phyloP scores from a whole-genome alignment of 2,113 vertebrate genomes.

The Pelvicachromis taeniatus region DNA sequence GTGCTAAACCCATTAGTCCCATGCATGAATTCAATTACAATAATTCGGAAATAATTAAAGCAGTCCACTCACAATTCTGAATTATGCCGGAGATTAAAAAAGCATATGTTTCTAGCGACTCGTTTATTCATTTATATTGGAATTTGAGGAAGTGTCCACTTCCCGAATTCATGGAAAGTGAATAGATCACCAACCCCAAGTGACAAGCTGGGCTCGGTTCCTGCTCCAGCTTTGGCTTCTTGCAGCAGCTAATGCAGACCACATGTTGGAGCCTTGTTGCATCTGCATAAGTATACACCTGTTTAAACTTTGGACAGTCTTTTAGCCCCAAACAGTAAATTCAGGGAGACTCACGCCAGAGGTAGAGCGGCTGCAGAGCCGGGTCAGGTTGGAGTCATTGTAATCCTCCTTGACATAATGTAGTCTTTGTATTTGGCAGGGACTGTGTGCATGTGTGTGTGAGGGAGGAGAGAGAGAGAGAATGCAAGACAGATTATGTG shows the following conservation, averaged over 20 bases:
- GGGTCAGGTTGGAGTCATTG: conserved; percentile 59
- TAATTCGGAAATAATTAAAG: neutral
- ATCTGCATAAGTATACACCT: conserved; percentile 63
- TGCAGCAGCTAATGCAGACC: conserved; percentile 51
- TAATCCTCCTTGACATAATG: conserved; percentile 62
- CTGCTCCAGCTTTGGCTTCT: conserved; percentile 11
- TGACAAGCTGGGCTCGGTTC: conserved; percentile 24
- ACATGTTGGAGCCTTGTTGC: conserved; percentile 31
- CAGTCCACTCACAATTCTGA: neutral
- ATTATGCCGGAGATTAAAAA: neutral
- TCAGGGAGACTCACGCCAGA: conserved; percentile 39
- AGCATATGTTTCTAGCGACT: neutral
- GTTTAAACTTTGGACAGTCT: conserved; percentile 50
- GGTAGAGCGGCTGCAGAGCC: conserved; percentile 27
- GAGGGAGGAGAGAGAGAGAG: neutral
- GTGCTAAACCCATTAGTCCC: neutral
- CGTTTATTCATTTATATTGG: conserved; percentile 6
- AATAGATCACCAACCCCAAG: conserved; percentile 29
- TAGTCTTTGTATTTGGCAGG: conserved; percentile 46
- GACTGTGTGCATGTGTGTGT: neutral
- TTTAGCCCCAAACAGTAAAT: conserved; percentile 44
- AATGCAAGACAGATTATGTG: conserved; percentile 1
- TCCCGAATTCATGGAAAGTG: conserved; percentile 17
- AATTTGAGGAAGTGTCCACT: conserved; percentile 23
- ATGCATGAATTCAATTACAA: neutral